Conservation (phyloP, 2,797 vertebrate species). For the Rhabdomys pumilio region DNA sequence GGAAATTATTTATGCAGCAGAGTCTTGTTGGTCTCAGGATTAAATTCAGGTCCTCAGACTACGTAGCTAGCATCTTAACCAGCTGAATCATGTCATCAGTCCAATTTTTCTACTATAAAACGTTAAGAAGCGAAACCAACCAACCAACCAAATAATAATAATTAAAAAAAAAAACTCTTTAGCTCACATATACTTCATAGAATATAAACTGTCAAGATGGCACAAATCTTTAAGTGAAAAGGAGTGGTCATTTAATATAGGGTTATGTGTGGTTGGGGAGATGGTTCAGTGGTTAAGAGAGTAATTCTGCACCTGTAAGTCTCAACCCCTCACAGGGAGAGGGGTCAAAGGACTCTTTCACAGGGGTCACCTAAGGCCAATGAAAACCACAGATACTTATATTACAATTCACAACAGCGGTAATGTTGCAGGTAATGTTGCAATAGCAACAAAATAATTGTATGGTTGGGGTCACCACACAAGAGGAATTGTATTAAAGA, state of each 20-base stretch:
- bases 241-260: conserved; percentile 10
- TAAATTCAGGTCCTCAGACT: not conserved
- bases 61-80: no score
- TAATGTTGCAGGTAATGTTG: not conserved
- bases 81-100: not conserved
- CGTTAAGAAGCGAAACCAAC: not conserved
- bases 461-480: not conserved
- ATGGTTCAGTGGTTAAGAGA: not conserved
- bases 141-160: not conserved
- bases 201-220: conserved; percentile 19
- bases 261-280: not conserved
- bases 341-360: not conserved
- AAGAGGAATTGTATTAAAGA: not conserved
- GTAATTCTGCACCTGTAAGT: not conserved
- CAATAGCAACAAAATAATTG: not conserved
- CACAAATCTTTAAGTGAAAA: conserved; percentile 51
- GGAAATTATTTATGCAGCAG: not conserved
- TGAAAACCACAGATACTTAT: not conserved
- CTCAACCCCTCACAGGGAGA: not conserved
- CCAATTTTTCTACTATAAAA: conserved; percentile 45
- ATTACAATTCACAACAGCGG: not conserved
- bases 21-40: no score
- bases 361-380: not conserved
- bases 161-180: not conserved
- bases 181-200: not conserved